These are phyloP conservation scores for Dendrocincla fuliginosa DNA, from an alignment of 2,797 vertebrate genomes.

Conservation along the genomic window DNA sequence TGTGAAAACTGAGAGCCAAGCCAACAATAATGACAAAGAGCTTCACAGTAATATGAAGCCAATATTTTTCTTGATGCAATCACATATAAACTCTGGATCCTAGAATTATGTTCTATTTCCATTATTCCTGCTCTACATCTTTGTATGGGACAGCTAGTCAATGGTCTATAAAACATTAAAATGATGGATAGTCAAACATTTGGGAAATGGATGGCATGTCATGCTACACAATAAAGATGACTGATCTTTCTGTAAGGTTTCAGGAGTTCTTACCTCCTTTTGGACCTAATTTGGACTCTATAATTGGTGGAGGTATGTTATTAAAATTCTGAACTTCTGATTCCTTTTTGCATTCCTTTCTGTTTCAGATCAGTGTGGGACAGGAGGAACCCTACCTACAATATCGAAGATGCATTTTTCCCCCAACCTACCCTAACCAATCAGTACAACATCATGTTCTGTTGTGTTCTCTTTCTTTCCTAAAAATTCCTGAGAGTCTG, in stretches of 20 bases:
- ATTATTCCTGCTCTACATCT: conserved; percentile 43
- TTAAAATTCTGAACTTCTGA: background rate
- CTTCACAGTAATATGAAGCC: background rate
- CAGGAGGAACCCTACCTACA: background rate
- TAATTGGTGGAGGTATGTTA: background rate
- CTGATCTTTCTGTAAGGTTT: background rate
- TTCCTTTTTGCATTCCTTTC: background rate
- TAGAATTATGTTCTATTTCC: conserved; percentile 45
- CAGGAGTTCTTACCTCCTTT: background rate
- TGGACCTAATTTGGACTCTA: background rate
- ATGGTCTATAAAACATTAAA: conserved; percentile 38
- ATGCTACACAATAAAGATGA: background rate
- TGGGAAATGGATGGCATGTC: background rate
- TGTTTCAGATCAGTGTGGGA: background rate
- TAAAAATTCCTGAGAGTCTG: background rate
- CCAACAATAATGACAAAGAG: conserved; percentile 18
- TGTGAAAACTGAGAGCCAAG: background rate
- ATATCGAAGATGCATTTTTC: background rate
- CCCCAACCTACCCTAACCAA: background rate
- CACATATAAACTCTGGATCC: background rate
- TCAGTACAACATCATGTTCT: background rate
- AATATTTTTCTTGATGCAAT: conserved; percentile 37
- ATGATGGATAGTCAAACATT: conserved; percentile 3
- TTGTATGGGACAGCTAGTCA: conserved; percentile 52
- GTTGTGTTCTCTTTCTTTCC: background rate